phyloP scores from a whole-genome alignment of 2,113 vertebrate genomes.

The Acinonyx jubatus region DNA sequence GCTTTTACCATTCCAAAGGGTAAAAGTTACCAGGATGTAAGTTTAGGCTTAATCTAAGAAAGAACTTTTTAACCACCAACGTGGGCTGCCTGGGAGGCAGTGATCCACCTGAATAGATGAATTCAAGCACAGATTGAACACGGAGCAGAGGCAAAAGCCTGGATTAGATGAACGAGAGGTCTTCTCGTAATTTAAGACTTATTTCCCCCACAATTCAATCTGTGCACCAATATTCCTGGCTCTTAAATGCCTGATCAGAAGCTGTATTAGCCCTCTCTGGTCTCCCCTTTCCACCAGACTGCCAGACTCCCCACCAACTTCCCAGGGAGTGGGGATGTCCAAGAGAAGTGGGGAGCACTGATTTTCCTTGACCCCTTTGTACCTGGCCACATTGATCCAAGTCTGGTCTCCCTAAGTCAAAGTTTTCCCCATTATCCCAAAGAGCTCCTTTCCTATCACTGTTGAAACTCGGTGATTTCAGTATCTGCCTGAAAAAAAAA shows the following conservation, averaged over 20 bases:
- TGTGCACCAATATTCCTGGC: no score
- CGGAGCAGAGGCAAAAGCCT: no score
- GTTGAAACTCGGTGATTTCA: not conserved
- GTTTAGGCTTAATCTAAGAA: not conserved
- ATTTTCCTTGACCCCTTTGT: not conserved
- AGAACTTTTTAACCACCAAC: not conserved
- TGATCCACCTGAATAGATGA: no score
- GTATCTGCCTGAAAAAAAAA: not conserved
- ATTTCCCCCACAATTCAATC: not conserved
- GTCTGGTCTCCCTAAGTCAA: not conserved
- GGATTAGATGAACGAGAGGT: rapidly evolving
- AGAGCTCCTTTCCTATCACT: not conserved
- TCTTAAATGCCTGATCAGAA: not conserved
- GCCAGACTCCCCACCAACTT: not conserved
- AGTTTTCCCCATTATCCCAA: not conserved
- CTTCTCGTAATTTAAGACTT: not conserved
- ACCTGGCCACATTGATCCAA: not conserved
- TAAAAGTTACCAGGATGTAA: not conserved
- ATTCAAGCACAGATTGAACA: rapidly evolving
- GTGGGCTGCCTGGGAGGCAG: rapidly evolving
- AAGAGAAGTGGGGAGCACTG: not conserved
- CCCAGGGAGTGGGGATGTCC: not conserved
- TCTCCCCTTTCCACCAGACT: not conserved
- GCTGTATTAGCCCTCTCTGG: no score
- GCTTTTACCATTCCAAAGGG: not conserved